These are phyloP conservation scores for Scaptomyza polygonia DNA, from an alignment of 2,888 invertebrate genomes.

Conservation along the genomic window DNA sequence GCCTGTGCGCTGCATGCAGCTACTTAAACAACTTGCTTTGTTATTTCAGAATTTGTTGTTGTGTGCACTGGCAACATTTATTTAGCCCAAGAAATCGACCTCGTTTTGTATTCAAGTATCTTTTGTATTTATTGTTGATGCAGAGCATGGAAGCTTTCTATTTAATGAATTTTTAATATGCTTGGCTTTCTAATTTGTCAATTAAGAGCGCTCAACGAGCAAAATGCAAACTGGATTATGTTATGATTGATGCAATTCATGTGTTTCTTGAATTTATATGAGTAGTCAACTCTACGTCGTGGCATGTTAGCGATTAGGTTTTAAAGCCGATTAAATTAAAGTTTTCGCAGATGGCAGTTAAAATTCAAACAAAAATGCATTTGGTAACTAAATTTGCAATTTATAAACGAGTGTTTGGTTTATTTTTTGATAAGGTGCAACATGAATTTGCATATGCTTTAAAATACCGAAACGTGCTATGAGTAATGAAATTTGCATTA, in stretches of 20 bases:
- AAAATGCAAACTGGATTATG: conserved; percentile 50
- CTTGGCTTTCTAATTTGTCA: conserved; percentile 53
- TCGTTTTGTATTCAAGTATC: conserved; percentile 9
- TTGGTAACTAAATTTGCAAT: background rate
- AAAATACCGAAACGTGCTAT: background rate
- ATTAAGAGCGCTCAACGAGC: conserved; percentile 43
- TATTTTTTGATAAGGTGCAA: background rate
- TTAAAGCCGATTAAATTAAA: conserved; percentile 23
- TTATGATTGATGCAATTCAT: conserved; percentile 38
- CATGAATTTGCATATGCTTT: background rate
- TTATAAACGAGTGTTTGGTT: background rate
- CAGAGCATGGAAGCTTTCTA: conserved; percentile 54
- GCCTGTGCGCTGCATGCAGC: conserved; percentile 51
- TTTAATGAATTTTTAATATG: conserved; percentile 76
- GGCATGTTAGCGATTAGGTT: background rate
- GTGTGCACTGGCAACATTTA: conserved; percentile 51
- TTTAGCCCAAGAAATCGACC: conserved; percentile 30
- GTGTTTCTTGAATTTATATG: conserved; percentile 15
- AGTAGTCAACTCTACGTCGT: no score
- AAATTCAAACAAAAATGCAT: no score
- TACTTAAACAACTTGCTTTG: conserved; percentile 48
- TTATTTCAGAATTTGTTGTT: background rate
- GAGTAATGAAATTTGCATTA: conserved; percentile 32
- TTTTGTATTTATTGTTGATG: conserved; percentile 10
- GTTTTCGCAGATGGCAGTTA: no score